phyloP scores from a whole-genome alignment of 2,113 vertebrate species.

The Tupaia tana region DNA sequence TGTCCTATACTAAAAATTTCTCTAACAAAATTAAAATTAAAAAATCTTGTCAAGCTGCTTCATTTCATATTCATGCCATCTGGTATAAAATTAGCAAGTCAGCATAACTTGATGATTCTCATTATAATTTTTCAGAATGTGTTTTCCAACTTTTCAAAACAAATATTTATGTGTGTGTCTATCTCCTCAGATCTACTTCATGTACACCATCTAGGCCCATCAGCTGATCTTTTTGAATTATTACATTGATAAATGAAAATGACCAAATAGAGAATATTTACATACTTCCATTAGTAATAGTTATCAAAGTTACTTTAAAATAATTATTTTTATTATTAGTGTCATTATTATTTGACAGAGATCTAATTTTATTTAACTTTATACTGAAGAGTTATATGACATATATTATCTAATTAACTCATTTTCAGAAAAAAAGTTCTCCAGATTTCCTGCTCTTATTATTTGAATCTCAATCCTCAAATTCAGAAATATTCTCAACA shows the following conservation, averaged over 20 bases:
- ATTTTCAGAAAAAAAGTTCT: background rate
- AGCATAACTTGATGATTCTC: background rate
- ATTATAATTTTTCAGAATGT: background rate
- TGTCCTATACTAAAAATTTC: no score
- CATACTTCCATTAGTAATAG: background rate
- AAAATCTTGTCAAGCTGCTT: background rate
- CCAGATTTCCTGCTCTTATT: background rate
- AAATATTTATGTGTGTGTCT: background rate
- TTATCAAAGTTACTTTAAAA: background rate
- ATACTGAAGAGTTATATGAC: background rate
- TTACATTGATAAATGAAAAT: background rate
- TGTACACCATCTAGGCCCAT: accelerated
- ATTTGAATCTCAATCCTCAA: background rate
- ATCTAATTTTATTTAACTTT: background rate
- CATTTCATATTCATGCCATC: background rate
- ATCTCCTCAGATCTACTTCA: background rate
- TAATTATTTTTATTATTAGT: background rate
- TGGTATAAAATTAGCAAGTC: background rate
- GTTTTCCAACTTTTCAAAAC: background rate
- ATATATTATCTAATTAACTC: background rate
- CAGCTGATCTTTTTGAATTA: background rate
- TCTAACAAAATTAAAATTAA: no score
- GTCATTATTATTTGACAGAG: background rate
- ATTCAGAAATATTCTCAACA: background rate
- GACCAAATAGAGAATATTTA: background rate